Percentiles rank a stretch among this genome's conserved stretches.
Evolutionary conservation across 2,888 invertebrate genomes (phyloP).

Genomic region (Cyaniris semiargus): DNA sequence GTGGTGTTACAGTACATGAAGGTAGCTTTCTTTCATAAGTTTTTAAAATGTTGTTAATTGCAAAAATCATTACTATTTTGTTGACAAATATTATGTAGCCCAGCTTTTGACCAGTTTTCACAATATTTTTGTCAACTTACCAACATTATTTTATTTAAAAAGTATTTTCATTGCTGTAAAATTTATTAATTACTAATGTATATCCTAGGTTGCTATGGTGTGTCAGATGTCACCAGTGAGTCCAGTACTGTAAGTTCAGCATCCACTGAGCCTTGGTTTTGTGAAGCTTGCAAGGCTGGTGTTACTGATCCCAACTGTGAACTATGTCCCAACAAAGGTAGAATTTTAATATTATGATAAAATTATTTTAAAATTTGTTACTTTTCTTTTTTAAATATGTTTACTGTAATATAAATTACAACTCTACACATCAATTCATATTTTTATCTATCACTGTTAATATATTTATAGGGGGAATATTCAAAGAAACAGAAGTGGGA

Average conservation of each 20-base stretch:
- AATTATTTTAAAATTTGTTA: neutral
- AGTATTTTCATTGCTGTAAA: too few species aligned
- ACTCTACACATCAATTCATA: too few species aligned
- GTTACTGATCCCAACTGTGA: constrained; percentile 94
- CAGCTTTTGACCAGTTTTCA: too few species aligned
- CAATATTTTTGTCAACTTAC: too few species aligned
- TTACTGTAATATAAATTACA: neutral
- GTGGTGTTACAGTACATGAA: constrained; percentile 98
- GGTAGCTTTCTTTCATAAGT: constrained; percentile 68
- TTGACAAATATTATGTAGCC: too few species aligned
- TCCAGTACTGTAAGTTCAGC: constrained; percentile 96
- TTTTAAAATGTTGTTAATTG: constrained; percentile 81
- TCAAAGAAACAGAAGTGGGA: constrained; percentile 97
- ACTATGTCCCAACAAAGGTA: constrained; percentile 94
- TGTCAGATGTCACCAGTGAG: constrained; percentile 93
- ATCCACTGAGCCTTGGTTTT: constrained; percentile 99
- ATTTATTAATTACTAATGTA: too few species aligned
- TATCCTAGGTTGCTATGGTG: constrained; percentile 91
- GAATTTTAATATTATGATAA: constrained; percentile 13
- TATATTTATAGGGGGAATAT: constrained; percentile 86
- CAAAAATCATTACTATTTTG: too few species aligned
- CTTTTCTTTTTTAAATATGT: neutral
- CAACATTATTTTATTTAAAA: too few species aligned
- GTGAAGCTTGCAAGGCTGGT: constrained; percentile 97
- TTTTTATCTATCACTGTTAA: too few species aligned